phyloP scores from a whole-genome alignment of 2,888 invertebrate genomes.

The Nomada lathburiana region DNA sequence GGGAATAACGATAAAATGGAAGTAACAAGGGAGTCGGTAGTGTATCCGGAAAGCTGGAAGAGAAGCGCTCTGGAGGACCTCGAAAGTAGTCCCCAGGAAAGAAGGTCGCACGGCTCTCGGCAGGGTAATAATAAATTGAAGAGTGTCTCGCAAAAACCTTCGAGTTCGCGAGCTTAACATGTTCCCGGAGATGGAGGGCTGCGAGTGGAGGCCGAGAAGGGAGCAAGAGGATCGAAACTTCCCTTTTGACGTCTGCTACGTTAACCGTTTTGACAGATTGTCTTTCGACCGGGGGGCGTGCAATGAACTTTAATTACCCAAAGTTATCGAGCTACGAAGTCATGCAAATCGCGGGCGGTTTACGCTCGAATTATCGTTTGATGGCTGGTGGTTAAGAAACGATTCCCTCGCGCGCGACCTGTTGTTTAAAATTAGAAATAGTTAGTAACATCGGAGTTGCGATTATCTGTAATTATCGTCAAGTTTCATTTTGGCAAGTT shows the following conservation, averaged over 20 bases:
- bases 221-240: slow-evolving; percentile 51
- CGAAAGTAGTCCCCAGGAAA: slow-evolving; percentile 21
- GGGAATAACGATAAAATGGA: slow-evolving; percentile 55
- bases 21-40: slow-evolving; percentile 42
- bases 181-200: slow-evolving; percentile 35
- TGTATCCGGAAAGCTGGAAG: slow-evolving; percentile 48
- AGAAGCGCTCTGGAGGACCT: slow-evolving; percentile 15
- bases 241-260: slow-evolving; percentile 56
- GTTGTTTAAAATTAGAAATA: too few relatives aligned
- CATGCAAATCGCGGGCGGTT: neutral
- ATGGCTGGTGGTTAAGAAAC: neutral
- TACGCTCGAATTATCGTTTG: slow-evolving; percentile 1
- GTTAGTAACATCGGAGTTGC: too few relatives aligned
- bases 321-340: slow-evolving; percentile 2
- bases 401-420: neutral
- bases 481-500: too few relatives aligned
- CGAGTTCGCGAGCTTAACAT: slow-evolving; percentile 55
- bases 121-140: slow-evolving; percentile 67
- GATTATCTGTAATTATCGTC: too few relatives aligned
- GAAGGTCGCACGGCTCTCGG: slow-evolving; percentile 29
- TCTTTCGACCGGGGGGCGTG: slow-evolving; percentile 20
- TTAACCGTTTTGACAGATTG: slow-evolving; percentile 58
- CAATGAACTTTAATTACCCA: slow-evolving; percentile 44
- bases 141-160: slow-evolving; percentile 64
- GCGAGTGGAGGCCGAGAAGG: neutral